phyloP scores from a whole-genome alignment of 2,113 vertebrate species.

The Malaclemys terrapin region DNA sequence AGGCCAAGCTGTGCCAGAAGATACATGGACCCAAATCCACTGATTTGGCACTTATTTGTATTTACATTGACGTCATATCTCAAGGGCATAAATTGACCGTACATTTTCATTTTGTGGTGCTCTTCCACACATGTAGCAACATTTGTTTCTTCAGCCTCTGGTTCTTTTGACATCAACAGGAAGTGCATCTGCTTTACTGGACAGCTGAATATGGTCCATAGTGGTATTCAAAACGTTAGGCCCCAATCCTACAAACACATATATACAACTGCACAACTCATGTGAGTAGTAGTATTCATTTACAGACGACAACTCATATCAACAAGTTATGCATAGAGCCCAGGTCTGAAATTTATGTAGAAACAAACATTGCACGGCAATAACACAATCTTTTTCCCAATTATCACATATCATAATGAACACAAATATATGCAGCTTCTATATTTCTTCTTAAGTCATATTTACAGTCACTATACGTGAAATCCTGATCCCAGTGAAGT shows the following conservation, averaged over 20 bases:
- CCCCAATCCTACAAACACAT: not conserved
- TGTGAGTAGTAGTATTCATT: not conserved
- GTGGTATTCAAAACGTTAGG: not conserved
- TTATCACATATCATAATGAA: not conserved
- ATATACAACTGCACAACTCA: not conserved
- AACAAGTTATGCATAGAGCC: not conserved
- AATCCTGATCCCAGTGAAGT: not conserved
- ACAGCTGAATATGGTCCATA: not conserved
- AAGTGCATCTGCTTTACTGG: not conserved
- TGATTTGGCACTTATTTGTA: not conserved
- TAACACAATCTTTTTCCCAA: conserved; percentile 17
- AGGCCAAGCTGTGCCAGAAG: not conserved
- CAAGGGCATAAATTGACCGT: not conserved
- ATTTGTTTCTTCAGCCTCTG: not conserved
- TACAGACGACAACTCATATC: not conserved
- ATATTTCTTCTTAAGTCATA: not conserved
- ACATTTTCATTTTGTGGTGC: not conserved
- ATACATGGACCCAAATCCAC: not conserved
- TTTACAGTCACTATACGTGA: conserved; percentile 19
- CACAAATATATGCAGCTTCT: conserved; percentile 9
- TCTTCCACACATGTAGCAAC: not conserved
- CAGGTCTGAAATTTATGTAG: not conserved
- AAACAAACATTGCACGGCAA: not conserved
- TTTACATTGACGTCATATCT: not conserved
- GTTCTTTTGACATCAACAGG: not conserved